phyloP scores from a whole-genome alignment of 2,797 vertebrate species.

The Eidolon dupreanum region DNA sequence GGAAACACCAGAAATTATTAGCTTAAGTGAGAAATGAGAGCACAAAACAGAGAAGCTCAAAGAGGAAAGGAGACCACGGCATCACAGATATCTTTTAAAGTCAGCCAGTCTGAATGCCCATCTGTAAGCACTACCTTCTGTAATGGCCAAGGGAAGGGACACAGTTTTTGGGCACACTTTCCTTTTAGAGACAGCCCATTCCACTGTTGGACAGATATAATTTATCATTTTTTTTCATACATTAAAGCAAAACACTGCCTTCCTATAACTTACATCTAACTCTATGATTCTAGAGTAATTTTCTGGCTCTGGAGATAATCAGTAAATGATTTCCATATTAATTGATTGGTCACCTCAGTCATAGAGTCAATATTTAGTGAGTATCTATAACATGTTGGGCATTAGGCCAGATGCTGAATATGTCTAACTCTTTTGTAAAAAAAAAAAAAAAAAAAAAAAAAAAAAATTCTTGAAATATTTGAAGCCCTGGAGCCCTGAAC shows the following conservation, averaged over 20 bases:
- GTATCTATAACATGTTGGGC: background rate
- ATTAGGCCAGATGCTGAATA: background rate
- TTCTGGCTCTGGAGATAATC: conserved; percentile 3
- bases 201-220: background rate
- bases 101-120: background rate
- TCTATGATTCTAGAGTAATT: conserved; percentile 17
- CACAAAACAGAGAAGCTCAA: background rate
- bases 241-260: background rate
- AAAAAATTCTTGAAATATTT: background rate
- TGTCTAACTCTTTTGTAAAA: background rate
- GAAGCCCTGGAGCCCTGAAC: background rate
- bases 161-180: background rate
- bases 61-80: background rate
- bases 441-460: background rate
- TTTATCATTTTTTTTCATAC: background rate
- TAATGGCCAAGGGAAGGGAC: accelerated
- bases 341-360: background rate
- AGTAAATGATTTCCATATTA: background rate
- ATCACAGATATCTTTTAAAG: background rate
- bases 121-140: background rate
- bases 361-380: background rate
- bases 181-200: background rate
- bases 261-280: background rate
- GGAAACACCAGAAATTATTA: background rate
- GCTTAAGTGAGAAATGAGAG: background rate